These are phyloP conservation scores for Macaria liturata DNA, from an alignment of 2,888 invertebrate genomes.

Conservation along the genomic window DNA sequence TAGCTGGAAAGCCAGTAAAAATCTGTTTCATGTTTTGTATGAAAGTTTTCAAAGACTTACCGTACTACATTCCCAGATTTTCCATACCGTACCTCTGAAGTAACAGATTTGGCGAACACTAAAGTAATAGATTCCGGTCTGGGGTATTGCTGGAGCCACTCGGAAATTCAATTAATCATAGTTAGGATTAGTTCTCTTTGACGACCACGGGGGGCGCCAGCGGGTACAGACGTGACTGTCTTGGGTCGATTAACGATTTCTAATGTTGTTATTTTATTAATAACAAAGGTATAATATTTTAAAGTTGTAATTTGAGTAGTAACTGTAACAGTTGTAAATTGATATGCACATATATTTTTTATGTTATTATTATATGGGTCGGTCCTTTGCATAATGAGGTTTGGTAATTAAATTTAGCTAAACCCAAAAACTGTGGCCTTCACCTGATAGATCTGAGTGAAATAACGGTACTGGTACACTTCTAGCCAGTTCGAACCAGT, in stretches of 20 bases:
- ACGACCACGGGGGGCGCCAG: slow-evolving; percentile 44
- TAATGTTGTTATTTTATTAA: slow-evolving; percentile 23
- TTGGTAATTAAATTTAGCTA: too few relatives aligned
- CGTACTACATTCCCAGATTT: slow-evolving; percentile 7
- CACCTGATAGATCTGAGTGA: too few relatives aligned
- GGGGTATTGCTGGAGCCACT: slow-evolving; percentile 63
- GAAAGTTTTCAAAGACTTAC: not conserved
- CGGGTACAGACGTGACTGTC: slow-evolving; percentile 64
- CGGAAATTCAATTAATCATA: slow-evolving; percentile 79
- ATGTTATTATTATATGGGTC: too few relatives aligned
- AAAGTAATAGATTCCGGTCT: slow-evolving; percentile 66
- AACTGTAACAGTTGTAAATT: too few relatives aligned
- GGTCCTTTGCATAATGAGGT: too few relatives aligned
- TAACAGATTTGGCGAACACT: slow-evolving; percentile 19
- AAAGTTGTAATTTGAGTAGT: too few relatives aligned
- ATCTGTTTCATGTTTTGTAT: not conserved
- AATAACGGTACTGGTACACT: too few relatives aligned
- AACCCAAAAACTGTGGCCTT: too few relatives aligned
- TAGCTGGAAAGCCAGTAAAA: too few relatives aligned
- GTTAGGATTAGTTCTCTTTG: slow-evolving; percentile 78
- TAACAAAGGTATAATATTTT: too few relatives aligned
- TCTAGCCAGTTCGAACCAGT: too few relatives aligned
- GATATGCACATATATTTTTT: too few relatives aligned
- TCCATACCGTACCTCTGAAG: slow-evolving; percentile 10
- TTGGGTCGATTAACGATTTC: slow-evolving; percentile 48